phyloP scores from a whole-genome alignment of 2,797 vertebrate species.

The Centropyge bicolor region DNA sequence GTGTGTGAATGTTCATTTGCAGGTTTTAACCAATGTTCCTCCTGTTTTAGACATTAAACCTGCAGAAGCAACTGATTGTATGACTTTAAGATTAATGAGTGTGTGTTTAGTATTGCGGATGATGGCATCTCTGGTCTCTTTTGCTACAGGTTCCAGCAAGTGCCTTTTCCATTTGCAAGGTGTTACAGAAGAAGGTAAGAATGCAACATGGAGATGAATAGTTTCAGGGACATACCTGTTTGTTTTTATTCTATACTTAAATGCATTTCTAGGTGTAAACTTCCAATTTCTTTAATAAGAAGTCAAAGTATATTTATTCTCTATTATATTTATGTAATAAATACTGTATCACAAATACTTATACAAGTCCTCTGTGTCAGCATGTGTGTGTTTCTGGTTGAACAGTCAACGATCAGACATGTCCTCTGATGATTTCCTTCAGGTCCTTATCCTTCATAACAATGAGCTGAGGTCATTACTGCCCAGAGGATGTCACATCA shows the following conservation, averaged over 20 bases:
- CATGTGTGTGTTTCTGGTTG: not conserved
- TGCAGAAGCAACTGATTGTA: not conserved
- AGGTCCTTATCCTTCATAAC: constrained; percentile 94
- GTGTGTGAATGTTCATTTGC: not conserved
- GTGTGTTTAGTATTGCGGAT: not conserved
- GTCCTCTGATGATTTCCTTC: constrained; percentile 32
- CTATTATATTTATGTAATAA: not conserved
- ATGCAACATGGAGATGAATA: not conserved
- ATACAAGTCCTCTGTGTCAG: not conserved
- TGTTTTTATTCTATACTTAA: not conserved
- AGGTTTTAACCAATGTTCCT: not conserved
- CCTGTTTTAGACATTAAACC: not conserved
- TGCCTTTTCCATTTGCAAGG: constrained; percentile 92
- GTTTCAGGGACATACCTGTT: not conserved
- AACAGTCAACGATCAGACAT: not conserved
- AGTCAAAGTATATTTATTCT: not conserved
- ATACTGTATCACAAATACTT: not conserved
- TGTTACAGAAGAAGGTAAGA: constrained; percentile 96
- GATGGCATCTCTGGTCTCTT: constrained; percentile 1
- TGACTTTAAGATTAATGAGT: not conserved
- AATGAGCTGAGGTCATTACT: constrained; percentile 90
- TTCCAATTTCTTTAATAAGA: no score
- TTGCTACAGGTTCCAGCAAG: constrained; percentile 90
- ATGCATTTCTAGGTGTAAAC: not conserved
- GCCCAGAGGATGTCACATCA: constrained; percentile 90